phyloP scores from a whole-genome alignment of 2,888 invertebrate species.

The Habrosyne pyritoides region DNA sequence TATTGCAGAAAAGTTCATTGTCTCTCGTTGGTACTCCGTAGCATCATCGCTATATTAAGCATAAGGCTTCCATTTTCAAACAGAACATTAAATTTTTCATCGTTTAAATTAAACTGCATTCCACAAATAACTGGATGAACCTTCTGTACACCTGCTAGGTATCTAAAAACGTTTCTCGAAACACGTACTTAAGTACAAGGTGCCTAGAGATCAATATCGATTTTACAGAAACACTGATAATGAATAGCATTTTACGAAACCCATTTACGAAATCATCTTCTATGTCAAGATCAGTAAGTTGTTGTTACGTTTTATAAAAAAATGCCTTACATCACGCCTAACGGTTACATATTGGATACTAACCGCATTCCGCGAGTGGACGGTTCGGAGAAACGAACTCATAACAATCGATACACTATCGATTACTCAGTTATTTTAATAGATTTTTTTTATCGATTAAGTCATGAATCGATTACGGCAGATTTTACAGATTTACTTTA shows the following conservation, averaged over 20 bases:
- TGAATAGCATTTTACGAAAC: constrained; percentile 2
- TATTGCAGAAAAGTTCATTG: too few relatives aligned
- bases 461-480: neutral
- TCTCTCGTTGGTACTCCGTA: too few relatives aligned
- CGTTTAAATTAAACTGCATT: too few relatives aligned
- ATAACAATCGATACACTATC: neutral
- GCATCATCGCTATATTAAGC: too few relatives aligned
- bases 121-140: too few relatives aligned
- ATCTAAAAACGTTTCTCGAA: too few relatives aligned
- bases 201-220: too few relatives aligned
- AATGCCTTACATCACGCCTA: constrained; percentile 3
- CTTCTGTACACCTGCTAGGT: too few relatives aligned
- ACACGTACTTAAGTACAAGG: too few relatives aligned
- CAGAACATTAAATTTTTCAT: too few relatives aligned
- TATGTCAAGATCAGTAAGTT: constrained; percentile 44
- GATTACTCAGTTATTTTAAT: neutral
- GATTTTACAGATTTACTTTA: neutral
- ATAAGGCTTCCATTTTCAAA: too few relatives aligned
- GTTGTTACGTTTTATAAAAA: constrained; percentile 23
- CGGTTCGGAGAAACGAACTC: constrained; percentile 4
- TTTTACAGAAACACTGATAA: neutral
- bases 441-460: neutral
- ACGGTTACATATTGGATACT: constrained; percentile 5
- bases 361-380: constrained; percentile 19
- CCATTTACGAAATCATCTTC: constrained; percentile 16